Base-by-base conservation (phyloP, 37 sponge, comb jelly and placozoan genomes). In the Cliona cf. orientalis region DNA sequence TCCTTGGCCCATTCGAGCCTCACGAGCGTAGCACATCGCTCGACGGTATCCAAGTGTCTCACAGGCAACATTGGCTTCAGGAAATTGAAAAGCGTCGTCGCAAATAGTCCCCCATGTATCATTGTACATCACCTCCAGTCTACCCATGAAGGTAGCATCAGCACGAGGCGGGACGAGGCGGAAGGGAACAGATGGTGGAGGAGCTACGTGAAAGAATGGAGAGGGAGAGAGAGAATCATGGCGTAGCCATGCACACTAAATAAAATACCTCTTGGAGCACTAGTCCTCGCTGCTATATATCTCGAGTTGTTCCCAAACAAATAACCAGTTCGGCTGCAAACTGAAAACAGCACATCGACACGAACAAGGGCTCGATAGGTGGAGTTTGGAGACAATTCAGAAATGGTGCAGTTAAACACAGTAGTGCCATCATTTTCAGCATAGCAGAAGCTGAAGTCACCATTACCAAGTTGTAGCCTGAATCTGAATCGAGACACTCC, bases 51-150 rank as follows among this genome's bases (percentile, higher is more conserved):
- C 56, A 2, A 81, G 82, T 28, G 28, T 43, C 0, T 21, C 1
- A 46, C 82, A 81, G 17, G 59, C 63, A 0, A 63, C 75, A 39
- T 65, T 22, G 3, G 75, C 75, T n/a, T 63, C 75, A 28, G 32
- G 23, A 22, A 35, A 39, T n/a, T 32, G 55, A 22, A 66, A 83
- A 28, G 29, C 3, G 29, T 81, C 60, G 36, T 71, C 72, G 32
- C 82, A 81, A 21, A 81, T 64, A 26, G 82, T 72, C 22, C 82
- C 82, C 82, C 82, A 81, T 29, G 37, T 17, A 1, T 39, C 45
- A 32, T 81, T 81, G 73, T 81, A 56, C 42, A 67, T 6, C 23
- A 80, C 69, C 68, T 80, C 80, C 38, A 80, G 17, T 5, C 80
- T 22, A n/a, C 80, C 80, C n/a, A 80, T 6, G 69, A 68, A 68